phyloP scores from a whole-genome alignment of 2,888 invertebrate species.

The Cotesia congregata region DNA sequence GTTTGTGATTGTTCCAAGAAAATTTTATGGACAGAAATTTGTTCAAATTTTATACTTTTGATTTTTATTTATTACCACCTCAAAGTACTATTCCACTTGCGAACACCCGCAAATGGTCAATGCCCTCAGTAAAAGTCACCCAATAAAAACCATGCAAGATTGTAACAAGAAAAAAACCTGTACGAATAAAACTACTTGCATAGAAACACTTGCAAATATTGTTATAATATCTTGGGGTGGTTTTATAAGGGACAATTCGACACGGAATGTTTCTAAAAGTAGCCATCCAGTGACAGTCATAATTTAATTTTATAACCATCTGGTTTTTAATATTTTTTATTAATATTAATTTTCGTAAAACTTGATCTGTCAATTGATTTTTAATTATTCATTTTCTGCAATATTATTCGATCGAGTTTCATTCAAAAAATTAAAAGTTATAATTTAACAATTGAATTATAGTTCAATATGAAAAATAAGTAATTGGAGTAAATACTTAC shows the following conservation, averaged over 20 bases:
- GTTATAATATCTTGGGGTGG: slow-evolving; percentile 46
- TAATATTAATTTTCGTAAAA: too few species aligned
- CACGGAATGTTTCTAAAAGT: slow-evolving; percentile 62
- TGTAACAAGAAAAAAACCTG: slow-evolving; percentile 53
- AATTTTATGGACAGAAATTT: not conserved
- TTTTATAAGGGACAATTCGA: slow-evolving; percentile 51
- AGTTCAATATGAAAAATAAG: not conserved
- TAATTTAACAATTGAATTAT: too few species aligned
- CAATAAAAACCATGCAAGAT: slow-evolving; percentile 17
- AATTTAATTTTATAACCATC: slow-evolving; percentile 19
- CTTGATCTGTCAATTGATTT: too few species aligned
- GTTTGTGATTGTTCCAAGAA: not conserved
- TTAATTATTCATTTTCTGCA: too few species aligned
- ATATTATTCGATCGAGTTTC: too few species aligned
- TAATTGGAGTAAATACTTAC: not conserved
- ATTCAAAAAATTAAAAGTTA: too few species aligned
- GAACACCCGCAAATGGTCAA: slow-evolving; percentile 1
- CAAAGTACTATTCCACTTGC: not conserved
- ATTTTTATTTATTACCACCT: not conserved
- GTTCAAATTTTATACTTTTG: too few species aligned
- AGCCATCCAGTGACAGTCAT: slow-evolving; percentile 58
- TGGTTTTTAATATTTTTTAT: too few species aligned
- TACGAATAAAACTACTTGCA: slow-evolving; percentile 50
- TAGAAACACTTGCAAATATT: slow-evolving; percentile 56
- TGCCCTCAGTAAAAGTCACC: not conserved